Evolutionary conservation across 23 tunicate genomes (phyloP).

Genomic region (Ascidia mentula): DNA sequence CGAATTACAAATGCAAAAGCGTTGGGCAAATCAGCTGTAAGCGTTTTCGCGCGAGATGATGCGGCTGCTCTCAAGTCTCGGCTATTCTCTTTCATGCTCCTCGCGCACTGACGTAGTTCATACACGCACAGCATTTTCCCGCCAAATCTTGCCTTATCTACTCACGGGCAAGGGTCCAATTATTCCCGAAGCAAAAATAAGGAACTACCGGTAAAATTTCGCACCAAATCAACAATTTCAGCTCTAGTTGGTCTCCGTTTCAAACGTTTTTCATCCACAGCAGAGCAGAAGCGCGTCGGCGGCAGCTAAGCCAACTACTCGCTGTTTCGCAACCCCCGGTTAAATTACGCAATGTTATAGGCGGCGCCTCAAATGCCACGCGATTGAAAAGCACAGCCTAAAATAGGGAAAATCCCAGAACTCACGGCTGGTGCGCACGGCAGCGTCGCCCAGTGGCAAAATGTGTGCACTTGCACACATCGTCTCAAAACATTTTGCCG

Average conservation of each 20-base stretch:
- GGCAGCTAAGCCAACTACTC: not conserved
- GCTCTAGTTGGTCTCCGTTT: not conserved
- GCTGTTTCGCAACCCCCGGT: not conserved
- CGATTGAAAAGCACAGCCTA: not conserved
- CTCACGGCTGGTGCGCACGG: not conserved
- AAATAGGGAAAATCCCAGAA: not conserved
- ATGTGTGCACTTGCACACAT: not conserved
- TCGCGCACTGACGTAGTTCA: not conserved
- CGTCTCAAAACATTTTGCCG: not conserved
- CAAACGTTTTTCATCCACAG: too few relatives aligned
- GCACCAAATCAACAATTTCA: not conserved
- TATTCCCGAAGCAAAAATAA: not conserved
- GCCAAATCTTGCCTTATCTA: not conserved
- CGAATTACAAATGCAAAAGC: too few relatives aligned
- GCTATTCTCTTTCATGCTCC: not conserved
- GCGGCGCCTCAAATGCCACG: conserved; percentile 6
- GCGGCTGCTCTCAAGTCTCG: not conserved
- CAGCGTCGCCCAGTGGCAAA: not conserved
- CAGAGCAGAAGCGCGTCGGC: too few relatives aligned
- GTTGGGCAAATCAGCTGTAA: not conserved
- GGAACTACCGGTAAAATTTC: not conserved
- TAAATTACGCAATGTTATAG: not conserved
- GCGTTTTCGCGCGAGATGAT: conserved; percentile 1
- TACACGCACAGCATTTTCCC: not conserved
- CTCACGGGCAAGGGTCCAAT: not conserved